Evolutionary conservation across 2,797 vertebrate species (phyloP), one percentile per base, ranked within the genome.

Genomic region (Chiloscyllium punctatum): DNA sequence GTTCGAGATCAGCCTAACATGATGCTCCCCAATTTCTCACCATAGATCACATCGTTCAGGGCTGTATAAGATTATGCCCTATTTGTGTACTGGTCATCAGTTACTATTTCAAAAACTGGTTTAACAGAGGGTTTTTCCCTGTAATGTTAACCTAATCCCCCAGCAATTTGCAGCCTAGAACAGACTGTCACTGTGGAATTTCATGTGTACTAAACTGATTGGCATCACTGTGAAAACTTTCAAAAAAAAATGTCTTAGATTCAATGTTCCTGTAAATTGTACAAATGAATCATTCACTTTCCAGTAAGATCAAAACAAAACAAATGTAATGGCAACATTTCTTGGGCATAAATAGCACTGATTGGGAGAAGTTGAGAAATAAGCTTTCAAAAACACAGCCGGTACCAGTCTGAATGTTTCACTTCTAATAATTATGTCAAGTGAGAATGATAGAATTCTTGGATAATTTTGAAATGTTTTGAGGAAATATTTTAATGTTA

Each of bases 151-250:
- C 15, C 87, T 69, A 92, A 69, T 69, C 66, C 90, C 57, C n/a
- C 42, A 6, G 42, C 25, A 84, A 66, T 33, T 66, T 91, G 71
- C 30, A 72, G 94, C 27, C 42, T 95, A 71, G 72, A 95, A 95
- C 94, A 53, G 72, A n/a, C 69, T 51, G 71, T n/a, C 18, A 57
- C 94, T 77, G 25, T 95, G 94, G 71, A 57, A 95, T 95, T 95
- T 95, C 30, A 23, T 69, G 7, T 16, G 71, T 77, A 51, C 77
- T 95, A 95, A 95, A 95, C 94, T 95, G 94, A 95, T 95, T 95
- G 94, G 94, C 94, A 95, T 33, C 42, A 77, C 48, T n/a, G 74
- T 53, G 42, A 92, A 92, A 92, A 92, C 48, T 18, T 57, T 53
- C 48, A 74, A 48, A 95, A 95, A 95, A 62, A 72, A 51, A 95